These are phyloP conservation scores for Aldabrachelys gigantea DNA, from an alignment of 2,113 vertebrate genomes.

Conservation along the genomic window DNA sequence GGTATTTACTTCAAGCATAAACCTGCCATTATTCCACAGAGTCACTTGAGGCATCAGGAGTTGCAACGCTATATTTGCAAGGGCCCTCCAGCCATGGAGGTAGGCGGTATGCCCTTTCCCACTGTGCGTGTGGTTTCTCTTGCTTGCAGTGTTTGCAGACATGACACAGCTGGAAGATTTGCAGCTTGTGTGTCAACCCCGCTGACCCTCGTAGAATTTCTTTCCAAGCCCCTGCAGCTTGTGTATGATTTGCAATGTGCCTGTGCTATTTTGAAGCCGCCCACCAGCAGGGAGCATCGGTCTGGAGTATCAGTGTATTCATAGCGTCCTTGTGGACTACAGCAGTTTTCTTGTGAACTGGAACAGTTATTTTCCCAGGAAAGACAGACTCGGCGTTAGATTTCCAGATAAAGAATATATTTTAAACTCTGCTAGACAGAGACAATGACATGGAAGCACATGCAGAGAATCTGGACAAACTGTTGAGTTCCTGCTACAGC, in stretches of 20 bases:
- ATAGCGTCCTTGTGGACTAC: neutral
- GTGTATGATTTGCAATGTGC: rapidly evolving
- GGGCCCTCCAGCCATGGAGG: neutral
- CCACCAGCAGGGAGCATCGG: neutral
- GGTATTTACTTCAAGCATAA: neutral
- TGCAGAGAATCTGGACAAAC: neutral
- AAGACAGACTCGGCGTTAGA: neutral
- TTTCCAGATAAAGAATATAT: neutral
- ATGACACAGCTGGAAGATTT: conserved; percentile 14
- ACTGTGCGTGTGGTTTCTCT: neutral
- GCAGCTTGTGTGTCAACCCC: neutral
- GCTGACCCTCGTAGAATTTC: neutral
- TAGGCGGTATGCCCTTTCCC: neutral
- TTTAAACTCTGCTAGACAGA: neutral
- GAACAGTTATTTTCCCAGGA: neutral
- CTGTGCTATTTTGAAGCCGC: neutral
- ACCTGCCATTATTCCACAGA: neutral
- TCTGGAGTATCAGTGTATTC: neutral
- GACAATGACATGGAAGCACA: neutral
- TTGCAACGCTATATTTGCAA: neutral
- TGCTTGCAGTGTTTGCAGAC: rapidly evolving
- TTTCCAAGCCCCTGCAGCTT: rapidly evolving
- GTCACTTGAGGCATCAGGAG: neutral
- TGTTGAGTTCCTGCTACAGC: neutral
- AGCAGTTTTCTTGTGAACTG: neutral